Base-by-base conservation (phyloP, 2,113 vertebrate species). In the Oncorhynchus tshawytscha region DNA sequence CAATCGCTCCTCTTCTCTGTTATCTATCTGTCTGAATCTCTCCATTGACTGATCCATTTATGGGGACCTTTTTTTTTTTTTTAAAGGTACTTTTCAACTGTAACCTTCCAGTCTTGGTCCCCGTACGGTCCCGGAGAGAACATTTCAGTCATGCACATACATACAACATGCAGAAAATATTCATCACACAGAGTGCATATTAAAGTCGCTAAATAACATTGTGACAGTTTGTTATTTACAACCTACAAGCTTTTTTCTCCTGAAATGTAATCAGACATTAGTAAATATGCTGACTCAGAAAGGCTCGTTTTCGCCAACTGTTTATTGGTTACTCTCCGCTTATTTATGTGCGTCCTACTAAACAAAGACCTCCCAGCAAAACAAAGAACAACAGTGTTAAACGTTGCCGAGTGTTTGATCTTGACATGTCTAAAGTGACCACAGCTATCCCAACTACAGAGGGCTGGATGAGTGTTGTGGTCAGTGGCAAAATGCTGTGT, bases 321-420 rank as follows among this genome's bases (percentile, higher is more conserved):
- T 62, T 62, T 62, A 24, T 62, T 16, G 2, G 59, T 62, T 62
- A 22, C 59, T 22, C 59, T 62, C n/a, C 22, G 6, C 59, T 24
- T 67, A 74, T 59, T 57, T 69, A 66, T 49, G 18, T 66, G 34
- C 27, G 34, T 78, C 80, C 83, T 88, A 78, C 78, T 81, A 80
- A 86, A 87, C 45, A 60, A 70, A 34, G n/a, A 48, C 8, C 29
- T 31, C 27, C 31, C 18, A 13, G 29, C 51, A 57, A 71, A 77
- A 70, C 20, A 45, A 45, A 16, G 16, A 64, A 67, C 76, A 74
- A 59, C 69, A 79, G 29, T 74, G 75, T 39, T 72, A 82, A 76
- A 83, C 73, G 73, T 76, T 9, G 75, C 29, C 2, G 60, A 74
- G 67, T 48, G 29, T 73, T 69, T 79, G 69, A 18, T 25, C 22